Conservation (phyloP, 2,113 vertebrate genomes). For the Damaliscus lunatus region DNA sequence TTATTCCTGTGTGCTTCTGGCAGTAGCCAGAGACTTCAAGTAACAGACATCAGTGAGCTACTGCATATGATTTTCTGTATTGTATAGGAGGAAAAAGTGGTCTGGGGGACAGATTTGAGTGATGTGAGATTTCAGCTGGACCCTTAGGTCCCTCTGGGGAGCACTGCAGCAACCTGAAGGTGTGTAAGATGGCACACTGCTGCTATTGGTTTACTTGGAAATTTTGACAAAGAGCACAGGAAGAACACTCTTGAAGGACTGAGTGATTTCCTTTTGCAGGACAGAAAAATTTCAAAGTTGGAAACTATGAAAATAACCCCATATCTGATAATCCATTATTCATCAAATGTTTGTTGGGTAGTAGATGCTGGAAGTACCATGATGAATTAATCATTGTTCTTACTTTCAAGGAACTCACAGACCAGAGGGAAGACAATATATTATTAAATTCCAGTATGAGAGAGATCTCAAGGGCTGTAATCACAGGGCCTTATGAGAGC, state of each 20-base stretch:
- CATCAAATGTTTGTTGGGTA: background rate
- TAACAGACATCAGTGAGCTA: background rate
- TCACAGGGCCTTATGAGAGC: background rate
- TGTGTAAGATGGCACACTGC: background rate
- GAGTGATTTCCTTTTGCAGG: background rate
- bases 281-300: background rate
- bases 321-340: background rate
- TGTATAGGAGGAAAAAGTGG: background rate
- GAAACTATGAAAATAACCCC: background rate
- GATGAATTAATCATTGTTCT: background rate
- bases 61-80: background rate
- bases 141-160: background rate
- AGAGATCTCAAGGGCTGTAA: background rate
- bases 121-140: background rate
- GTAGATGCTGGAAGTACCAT: background rate
- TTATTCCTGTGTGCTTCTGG: background rate
- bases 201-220: background rate
- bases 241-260: background rate
- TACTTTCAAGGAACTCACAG: slow-evolving; percentile 18
- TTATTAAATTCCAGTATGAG: background rate
- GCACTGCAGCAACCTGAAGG: background rate
- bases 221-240: background rate
- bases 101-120: background rate
- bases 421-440: background rate
- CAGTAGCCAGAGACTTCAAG: background rate